Evolutionary conservation across 2,113 vertebrate genomes (phyloP), one percentile per base, ranked within the genome.

Genomic region (Zapornia atra): DNA sequence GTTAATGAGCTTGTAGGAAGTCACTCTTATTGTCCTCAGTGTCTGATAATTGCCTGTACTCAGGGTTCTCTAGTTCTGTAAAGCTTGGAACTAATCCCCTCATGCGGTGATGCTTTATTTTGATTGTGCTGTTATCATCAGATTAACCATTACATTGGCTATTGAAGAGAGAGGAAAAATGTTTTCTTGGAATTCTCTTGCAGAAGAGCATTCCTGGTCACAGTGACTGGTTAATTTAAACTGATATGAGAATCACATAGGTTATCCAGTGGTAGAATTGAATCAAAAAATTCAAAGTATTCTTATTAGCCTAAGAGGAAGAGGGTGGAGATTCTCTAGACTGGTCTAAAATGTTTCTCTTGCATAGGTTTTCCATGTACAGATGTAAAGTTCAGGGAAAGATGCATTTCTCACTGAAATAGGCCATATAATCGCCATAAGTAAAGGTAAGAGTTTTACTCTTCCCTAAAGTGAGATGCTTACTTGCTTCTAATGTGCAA

Each of bases 31-130:
- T 93, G 82, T 81, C 80, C 72, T 84, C 77, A 16, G 57, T 60
- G 78, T 28, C 77, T 86, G 69, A 34, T 91, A 94, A 94, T 91
- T 92, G 94, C 86, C 63, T 86, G 76, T 82, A 33, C 89, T 84
- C 83, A 38, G 57, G 34, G 72, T 94, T 92, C 57, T 85, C 42
- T 64, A 19, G 29, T 53, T 71, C 72, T 68, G 69, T 77, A 51
- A 68, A 68, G 83, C 77, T 34, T 64, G 57, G 83, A 84, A 73
- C 68, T 90, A 86, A 94, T 82, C 34, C 44, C n/a, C 50, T 68
- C 86, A 57, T 77, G 68, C 92, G 92, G 94, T 68, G 93, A 24
- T 29, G 64, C 69, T 95, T 90, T 69, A 46, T 94, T 92, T 91
- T 73, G 56, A 65, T 84, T 82, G 57, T 82, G 65, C 83, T 82